Base-by-base conservation (phyloP, 2,888 invertebrate genomes). In the Oxyscelio sp. region DNA sequence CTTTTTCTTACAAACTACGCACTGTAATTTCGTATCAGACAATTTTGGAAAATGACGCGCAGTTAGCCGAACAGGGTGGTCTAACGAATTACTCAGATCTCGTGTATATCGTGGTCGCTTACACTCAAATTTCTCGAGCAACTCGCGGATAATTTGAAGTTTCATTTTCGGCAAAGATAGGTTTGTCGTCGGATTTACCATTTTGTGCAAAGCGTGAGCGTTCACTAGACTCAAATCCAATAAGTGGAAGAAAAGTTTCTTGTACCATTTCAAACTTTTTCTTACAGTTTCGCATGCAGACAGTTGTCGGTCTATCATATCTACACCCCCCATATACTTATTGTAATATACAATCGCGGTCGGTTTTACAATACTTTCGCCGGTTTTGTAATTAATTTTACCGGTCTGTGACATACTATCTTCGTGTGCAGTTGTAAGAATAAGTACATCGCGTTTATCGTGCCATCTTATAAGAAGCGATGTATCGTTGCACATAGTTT, bases 251-350 rank as follows among this genome's bases (percentile, higher is more conserved):
- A 71, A 77, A 38, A 50, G 40, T 24, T 86, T 85, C 17, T 56
- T 54, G 45, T 87, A 85, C 85, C 82, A 87, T 52, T 87, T 87
- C 70, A 84, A 75, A 24, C 61, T 45, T 70, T 82, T 85, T 70
- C 71, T 17, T 11, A 85, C 58, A n/a, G 80, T 52, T 70, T 79
- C 66, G 9, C 61, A 82, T n/a, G 79, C n/a, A 48, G 85, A 77
- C 34, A 87, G 58, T 71, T 79, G 65, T 34, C 78, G 68, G 24
- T 83, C 73, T 48, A 61, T 56, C 22, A 24, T 48, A 61, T 78
- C 54, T n/a, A 83, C 66, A 11, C 75, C 77, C 4, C 82, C 85
- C 85, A 87, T 85, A 73, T 83, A 74, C 15, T 70, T 38, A 43
- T 80, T 84, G 52, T 75, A 82, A 4, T 79, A 59, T 15, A 77